Evolutionary conservation across 2,888 invertebrate species (phyloP), one percentile per base, ranked within the genome.

Genomic region (Nymphalis c-album): DNA sequence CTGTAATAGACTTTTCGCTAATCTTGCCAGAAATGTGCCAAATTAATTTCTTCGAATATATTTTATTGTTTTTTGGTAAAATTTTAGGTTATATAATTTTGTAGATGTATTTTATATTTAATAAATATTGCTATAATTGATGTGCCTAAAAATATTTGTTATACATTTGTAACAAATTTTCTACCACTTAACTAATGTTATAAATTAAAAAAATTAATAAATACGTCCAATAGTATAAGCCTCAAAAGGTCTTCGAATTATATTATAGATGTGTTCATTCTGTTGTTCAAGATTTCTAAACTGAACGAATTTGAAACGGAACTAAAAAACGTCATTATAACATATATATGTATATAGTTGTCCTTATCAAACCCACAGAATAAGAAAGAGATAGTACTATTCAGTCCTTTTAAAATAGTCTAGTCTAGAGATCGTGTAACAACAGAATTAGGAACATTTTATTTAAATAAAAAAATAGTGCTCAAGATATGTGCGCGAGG

Each of bases 401-500:
- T 40, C 10, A 40, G 35, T 40, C 40, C 40, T 13, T 13, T 40
- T 40, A 10, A 40, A 4, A 10, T 40, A 13, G 40, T 40, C 13
- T 13, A 40, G 40, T 13, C 13, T 40, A 40, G 40, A 40, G 13
- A 40, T 40, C 10, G 40, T 40, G 13, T 40, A 0, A 13, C 40
- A 13, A 40, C 40, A 40, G 40, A 13, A 13, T 10, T 40, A 40
- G 13, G 4, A 40, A 40, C 40, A 13, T 40, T 40, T 40, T 40
- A 53, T 60, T 45, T 48, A 22, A 46, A 48, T 26, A 31, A 47
- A 17, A 20, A 40, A 64, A 47, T 65, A 65, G 64, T 68, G 69
- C 85, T 87, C 87, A 85, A 86, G 86, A 75, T 84, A 84, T 85
- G 85, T 85, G 84, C 76, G 71, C 75, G 78, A 75, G 82, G 75